Conservation (phyloP, 37 sponge, comb jelly and placozoan genomes). For the Axinella damicornis region DNA sequence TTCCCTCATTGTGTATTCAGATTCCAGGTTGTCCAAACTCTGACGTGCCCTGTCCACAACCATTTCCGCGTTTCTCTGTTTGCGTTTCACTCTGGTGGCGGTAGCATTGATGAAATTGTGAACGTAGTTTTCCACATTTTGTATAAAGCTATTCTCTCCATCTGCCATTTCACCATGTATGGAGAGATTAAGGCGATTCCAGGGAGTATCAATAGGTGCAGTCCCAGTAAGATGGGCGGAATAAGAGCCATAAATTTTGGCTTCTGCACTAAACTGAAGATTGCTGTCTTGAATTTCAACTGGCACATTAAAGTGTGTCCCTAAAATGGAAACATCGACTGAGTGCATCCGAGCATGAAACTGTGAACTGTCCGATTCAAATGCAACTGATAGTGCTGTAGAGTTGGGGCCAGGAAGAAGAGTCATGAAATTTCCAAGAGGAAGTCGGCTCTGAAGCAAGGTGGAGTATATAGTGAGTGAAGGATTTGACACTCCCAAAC, state of each 20-base stretch:
- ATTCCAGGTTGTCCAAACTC: not conserved
- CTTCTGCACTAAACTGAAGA: not conserved
- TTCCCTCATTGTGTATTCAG: not conserved
- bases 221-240: not conserved
- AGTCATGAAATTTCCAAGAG: slow-evolving; percentile 6
- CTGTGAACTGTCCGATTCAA: not conserved
- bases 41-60: slow-evolving; percentile 1
- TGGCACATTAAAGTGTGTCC: slow-evolving; percentile 1
- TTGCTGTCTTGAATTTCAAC: not conserved
- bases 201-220: slow-evolving; percentile 7
- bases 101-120: not conserved
- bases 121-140: not conserved
- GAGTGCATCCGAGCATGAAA: not conserved
- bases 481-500: not conserved
- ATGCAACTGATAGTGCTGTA: not conserved
- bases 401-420: slow-evolving; percentile 7
- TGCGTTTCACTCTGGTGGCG: not conserved
- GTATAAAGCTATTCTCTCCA: not conserved
- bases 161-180: not conserved
- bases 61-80: not conserved
- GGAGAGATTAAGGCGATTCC: not conserved
- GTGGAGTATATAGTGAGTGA: not conserved
- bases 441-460: not conserved
- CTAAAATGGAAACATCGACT: slow-evolving; percentile 14
- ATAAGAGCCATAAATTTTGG: not conserved